Conservation (phyloP, 2,888 invertebrate species). For the Chouioia cunea region DNA sequence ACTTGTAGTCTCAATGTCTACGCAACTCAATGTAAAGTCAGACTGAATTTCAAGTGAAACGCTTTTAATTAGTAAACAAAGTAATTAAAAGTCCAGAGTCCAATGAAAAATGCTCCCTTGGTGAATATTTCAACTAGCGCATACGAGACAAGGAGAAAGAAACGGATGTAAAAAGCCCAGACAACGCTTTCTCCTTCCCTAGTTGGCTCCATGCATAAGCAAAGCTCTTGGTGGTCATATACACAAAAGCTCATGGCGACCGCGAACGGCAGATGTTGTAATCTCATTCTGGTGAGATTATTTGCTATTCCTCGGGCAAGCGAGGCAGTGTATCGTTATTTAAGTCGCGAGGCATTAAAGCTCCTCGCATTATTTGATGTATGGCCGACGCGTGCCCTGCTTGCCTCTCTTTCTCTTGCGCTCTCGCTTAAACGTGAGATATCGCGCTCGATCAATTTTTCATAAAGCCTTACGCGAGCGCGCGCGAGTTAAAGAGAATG, state of each 20-base stretch:
- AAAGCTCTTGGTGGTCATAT: background rate
- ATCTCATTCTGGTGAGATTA: conserved; percentile 29
- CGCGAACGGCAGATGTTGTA: background rate
- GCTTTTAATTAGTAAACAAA: too few relatives aligned
- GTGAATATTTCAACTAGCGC: conserved; percentile 10
- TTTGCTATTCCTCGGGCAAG: conserved; percentile 32
- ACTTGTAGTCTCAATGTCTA: too few relatives aligned
- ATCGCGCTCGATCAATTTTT: conserved; percentile 62
- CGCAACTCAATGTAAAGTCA: too few relatives aligned
- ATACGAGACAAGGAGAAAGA: background rate
- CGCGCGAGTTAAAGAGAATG: too few relatives aligned
- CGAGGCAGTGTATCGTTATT: conserved; percentile 65
- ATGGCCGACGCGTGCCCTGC: conserved; percentile 66
- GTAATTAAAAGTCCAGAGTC: too few relatives aligned
- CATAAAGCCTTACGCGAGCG: conserved; percentile 55
- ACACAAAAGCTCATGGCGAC: background rate
- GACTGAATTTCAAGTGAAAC: too few relatives aligned
- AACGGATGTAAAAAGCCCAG: conserved; percentile 14
- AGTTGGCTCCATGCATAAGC: conserved; percentile 14
- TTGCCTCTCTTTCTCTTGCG: conserved; percentile 51
- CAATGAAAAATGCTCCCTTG: background rate
- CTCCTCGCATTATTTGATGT: conserved; percentile 61
- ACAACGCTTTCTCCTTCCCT: background rate
- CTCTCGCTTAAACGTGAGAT: conserved; percentile 64
- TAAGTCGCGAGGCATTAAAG: conserved; percentile 66